A percentile compares a stretch with the other conserved stretches of the same genome.
Evolutionary conservation across 2,888 invertebrate species (phyloP).

Genomic region (Silvanus unidentatus): DNA sequence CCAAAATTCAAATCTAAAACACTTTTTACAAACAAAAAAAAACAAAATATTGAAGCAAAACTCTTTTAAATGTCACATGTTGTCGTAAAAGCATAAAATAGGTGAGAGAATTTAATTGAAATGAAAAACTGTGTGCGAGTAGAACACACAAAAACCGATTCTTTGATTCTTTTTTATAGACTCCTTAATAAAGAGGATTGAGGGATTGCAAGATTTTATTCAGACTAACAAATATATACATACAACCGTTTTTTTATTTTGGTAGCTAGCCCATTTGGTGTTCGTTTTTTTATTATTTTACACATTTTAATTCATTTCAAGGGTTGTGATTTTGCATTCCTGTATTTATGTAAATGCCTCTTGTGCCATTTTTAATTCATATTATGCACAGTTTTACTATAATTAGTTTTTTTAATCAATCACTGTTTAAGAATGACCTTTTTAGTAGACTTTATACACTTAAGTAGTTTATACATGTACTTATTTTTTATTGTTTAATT

Average conservation of each 20-base stretch:
- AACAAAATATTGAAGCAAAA: neutral
- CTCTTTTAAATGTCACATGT: conserved; percentile 1
- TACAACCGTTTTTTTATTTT: no score
- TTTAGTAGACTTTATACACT: conserved; percentile 7
- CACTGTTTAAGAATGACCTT: conserved; percentile 11
- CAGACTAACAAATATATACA: no score
- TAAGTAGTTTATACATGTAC: conserved; percentile 8
- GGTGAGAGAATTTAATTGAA: no score
- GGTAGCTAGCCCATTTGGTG: neutral
- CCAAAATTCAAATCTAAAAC: neutral
- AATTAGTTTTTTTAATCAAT: conserved; percentile 22
- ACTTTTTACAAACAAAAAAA: no score
- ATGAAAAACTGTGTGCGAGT: no score
- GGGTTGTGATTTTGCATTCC: conserved; percentile 29
- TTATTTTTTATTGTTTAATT: conserved; percentile 9
- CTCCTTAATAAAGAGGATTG: no score
- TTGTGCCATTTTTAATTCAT: conserved; percentile 23
- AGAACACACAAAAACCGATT: no score
- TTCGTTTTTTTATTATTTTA: conserved; percentile 1
- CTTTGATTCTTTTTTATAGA: no score
- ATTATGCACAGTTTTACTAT: conserved; percentile 11
- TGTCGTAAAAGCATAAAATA: neutral
- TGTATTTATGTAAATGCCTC: conserved; percentile 18
- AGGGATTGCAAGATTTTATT: no score
- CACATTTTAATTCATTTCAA: conserved; percentile 1